These are phyloP conservation scores for Mythimna vitellina DNA, from an alignment of 2,888 invertebrate species.

Conservation along the genomic window DNA sequence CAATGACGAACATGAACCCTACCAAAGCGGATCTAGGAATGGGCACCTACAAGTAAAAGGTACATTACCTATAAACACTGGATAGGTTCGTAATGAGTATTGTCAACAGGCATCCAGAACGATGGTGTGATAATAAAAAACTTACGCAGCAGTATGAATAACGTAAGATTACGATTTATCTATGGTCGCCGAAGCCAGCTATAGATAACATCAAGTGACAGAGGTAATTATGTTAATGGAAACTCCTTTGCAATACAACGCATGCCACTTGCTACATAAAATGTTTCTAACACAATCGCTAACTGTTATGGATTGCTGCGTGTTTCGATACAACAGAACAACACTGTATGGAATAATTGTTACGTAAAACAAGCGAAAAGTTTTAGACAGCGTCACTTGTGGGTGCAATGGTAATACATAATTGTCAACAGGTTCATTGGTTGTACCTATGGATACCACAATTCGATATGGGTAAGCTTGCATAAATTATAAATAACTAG, in stretches of 20 bases:
- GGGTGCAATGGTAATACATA: conserved; percentile 33
- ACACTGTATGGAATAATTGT: conserved; percentile 2
- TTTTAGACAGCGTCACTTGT: background rate
- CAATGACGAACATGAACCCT: background rate
- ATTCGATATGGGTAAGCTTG: conserved; percentile 12
- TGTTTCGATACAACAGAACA: conserved; percentile 4
- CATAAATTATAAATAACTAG: background rate
- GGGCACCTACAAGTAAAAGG: background rate
- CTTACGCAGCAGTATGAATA: background rate
- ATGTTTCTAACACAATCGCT: background rate
- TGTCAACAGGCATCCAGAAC: conserved; percentile 34
- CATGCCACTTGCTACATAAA: no score
- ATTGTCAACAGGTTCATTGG: conserved; percentile 31
- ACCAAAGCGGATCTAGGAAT: background rate
- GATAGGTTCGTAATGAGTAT: conserved; percentile 23
- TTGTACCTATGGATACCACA: background rate
- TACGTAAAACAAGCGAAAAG: background rate
- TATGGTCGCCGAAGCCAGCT: background rate
- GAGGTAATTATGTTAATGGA: background rate
- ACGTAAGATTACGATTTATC: background rate
- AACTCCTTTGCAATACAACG: background rate
- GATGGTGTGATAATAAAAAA: background rate
- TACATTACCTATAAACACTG: background rate
- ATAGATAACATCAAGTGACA: background rate
- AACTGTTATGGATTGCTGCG: conserved; percentile 4